Evolutionary conservation across 2,888 invertebrate species (phyloP).

Genomic region (Acleris holmiana): DNA sequence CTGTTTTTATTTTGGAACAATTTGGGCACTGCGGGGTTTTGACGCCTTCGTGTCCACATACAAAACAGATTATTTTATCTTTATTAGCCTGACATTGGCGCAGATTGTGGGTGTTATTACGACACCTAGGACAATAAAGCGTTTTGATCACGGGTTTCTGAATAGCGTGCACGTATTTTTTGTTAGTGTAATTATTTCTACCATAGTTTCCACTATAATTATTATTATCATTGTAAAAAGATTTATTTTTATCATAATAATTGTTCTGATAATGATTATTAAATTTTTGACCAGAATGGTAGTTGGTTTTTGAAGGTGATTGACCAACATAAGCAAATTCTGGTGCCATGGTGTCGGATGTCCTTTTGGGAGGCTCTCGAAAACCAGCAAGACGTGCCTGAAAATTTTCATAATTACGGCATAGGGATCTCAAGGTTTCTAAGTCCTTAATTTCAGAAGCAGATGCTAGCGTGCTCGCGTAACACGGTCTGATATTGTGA

Average conservation of each 20-base stretch:
- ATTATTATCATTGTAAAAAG: not conserved
- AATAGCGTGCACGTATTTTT: not conserved
- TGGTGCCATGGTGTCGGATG: constrained; percentile 32
- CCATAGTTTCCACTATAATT: not conserved
- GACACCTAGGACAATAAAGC: not conserved
- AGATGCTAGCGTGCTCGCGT: constrained; percentile 30
- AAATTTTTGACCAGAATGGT: not conserved
- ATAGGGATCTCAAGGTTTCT: constrained; percentile 26
- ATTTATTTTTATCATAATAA: not conserved
- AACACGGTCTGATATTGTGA: constrained; percentile 38
- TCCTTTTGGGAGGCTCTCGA: constrained; percentile 27
- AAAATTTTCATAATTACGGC: constrained; percentile 37
- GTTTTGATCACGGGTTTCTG: not conserved
- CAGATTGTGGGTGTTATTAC: constrained; percentile 1
- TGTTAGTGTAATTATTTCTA: not conserved
- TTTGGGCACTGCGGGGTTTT: not conserved
- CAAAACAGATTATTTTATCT: not conserved
- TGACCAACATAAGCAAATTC: constrained; percentile 9
- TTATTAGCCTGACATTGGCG: not conserved
- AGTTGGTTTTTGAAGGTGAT: not conserved
- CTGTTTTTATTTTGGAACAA: not conserved
- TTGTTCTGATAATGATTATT: not conserved
- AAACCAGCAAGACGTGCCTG: constrained; percentile 25
- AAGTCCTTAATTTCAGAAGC: constrained; percentile 11
- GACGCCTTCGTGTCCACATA: not conserved